Base-by-base conservation (phyloP, 2,888 invertebrate species). In the Microplitis deprimator region DNA sequence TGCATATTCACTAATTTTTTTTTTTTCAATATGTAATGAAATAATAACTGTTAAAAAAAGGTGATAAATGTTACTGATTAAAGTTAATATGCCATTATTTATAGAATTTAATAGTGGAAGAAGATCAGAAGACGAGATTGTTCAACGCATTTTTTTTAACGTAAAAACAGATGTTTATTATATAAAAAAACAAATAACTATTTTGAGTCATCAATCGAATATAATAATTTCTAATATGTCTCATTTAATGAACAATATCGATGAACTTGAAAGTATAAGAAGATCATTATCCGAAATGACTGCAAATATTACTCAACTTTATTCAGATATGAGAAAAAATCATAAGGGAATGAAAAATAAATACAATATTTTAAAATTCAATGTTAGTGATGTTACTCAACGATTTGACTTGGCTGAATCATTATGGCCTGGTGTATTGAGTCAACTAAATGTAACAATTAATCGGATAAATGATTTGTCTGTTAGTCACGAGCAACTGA, bases 331-430 rank as follows among this genome's bases (percentile, higher is more conserved):
- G 17, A 29, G 13, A 13, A 62, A 16, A 10, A 72, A 62, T 72
- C 61, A 72, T 38, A 62, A 72, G 13, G 70, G 50, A 50, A 50
- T 50, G 13, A 50, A 50, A 5, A 50, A 50, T 50, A 50, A 70
- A 10, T 70, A 70, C 59, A 29, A 70, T 20, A 41, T 29, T 59
- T 70, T 70, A 60, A 50, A 41, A 60, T 59, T 50, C 4, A 70
- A 70, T 70, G 29, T 70, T 17, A 70, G 70, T 59, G 70, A 70
- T 60, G 70, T 70, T 13, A 50, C 70, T 1, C 70, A 67, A n/a
- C 67, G 67, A 39, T 67, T 67, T 39, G 39, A 67, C n/a, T 5
- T 38, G 7, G 39, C 20, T 6, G 38, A 38, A n/a, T 38, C 38
- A n/a, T 38, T 67, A 10, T 67, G 67, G 67, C 67, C 67, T n/a